A percentile compares a stretch with the other conserved stretches of the same genome.
These are phyloP conservation scores for Entomyzon cyanotis DNA, from an alignment of 2,113 vertebrate genomes.

Conservation along the genomic window DNA sequence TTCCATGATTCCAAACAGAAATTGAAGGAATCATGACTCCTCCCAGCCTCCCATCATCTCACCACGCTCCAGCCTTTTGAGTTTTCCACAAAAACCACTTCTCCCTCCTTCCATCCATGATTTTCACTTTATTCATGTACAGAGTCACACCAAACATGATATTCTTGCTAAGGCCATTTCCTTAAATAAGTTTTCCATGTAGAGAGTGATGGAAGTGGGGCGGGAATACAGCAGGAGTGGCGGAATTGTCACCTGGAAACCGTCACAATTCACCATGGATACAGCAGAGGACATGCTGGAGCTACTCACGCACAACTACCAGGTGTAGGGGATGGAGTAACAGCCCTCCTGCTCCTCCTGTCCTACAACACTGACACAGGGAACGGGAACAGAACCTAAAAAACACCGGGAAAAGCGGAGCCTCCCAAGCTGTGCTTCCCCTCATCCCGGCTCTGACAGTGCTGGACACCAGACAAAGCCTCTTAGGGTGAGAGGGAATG, in stretches of 20 bases:
- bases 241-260: neutral
- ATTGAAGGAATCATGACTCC: neutral
- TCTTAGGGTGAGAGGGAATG: neutral
- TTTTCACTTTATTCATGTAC: constrained; percentile 84
- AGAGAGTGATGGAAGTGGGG: neutral
- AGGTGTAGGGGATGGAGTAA: neutral
- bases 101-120: neutral
- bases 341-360: constrained; percentile 2
- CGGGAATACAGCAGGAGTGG: neutral
- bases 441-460: neutral
- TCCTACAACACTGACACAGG: neutral
- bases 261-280: constrained; percentile 31
- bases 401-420: neutral
- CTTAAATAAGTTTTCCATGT: neutral
- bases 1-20: neutral
- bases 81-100: neutral
- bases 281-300: constrained; percentile 74
- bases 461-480: neutral
- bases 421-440: neutral
- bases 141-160: constrained; percentile 72
- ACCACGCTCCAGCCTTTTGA: neutral
- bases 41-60: too few species aligned
- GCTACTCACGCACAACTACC: constrained; percentile 16
- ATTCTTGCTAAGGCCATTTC: constrained; percentile 61
- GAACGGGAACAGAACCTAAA: neutral